A percentile compares a stretch with the other conserved stretches of the same genome.
Conservation (phyloP, 2,888 invertebrate genomes). For the Cremastobaeus sp. region DNA sequence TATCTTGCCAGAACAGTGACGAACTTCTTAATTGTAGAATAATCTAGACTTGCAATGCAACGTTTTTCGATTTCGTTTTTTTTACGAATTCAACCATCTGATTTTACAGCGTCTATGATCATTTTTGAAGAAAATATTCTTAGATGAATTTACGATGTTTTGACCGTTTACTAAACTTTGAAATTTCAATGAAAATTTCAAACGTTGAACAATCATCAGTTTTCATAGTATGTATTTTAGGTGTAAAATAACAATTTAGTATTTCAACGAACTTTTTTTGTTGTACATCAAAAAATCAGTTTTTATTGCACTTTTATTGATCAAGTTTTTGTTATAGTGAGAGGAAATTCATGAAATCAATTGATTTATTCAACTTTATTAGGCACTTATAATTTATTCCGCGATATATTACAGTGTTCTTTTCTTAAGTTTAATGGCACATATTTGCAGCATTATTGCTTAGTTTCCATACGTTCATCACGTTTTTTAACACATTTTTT, state of each 20-base stretch:
- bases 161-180: neutral
- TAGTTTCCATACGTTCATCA: conserved; percentile 28
- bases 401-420: too few relatives aligned
- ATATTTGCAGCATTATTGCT: conserved; percentile 31
- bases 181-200: conserved; percentile 23
- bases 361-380: too few relatives aligned
- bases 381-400: too few relatives aligned
- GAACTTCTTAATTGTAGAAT: too few relatives aligned
- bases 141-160: conserved; percentile 13
- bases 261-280: too few relatives aligned
- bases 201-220: neutral
- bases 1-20: conserved; percentile 46
- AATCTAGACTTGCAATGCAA: neutral
- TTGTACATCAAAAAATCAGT: too few relatives aligned
- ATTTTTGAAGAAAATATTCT: conserved; percentile 18
- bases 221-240: too few relatives aligned
- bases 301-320: too few relatives aligned
- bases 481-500: conserved; percentile 33
- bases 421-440: conserved; percentile 28
- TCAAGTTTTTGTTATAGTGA: too few relatives aligned
- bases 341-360: too few relatives aligned
- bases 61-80: neutral
- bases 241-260: too few relatives aligned
- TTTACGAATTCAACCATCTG: neutral
- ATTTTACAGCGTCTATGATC: neutral